Evolutionary conservation across 2,113 vertebrate species (phyloP), one percentile per base, ranked within the genome.

Genomic region (Protomyctophum bolini): DNA sequence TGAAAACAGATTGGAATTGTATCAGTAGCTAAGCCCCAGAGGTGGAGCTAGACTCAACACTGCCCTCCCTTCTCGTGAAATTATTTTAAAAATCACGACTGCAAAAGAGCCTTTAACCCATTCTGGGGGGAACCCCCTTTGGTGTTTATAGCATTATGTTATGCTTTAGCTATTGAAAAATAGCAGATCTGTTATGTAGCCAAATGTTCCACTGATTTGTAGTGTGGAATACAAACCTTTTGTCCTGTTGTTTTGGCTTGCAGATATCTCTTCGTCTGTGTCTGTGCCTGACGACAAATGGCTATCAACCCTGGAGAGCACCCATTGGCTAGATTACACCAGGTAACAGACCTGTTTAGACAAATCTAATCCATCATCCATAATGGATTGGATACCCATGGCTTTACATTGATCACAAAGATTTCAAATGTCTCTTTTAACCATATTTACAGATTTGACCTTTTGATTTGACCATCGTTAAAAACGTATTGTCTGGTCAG

Each of bases 291-390:
- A 98, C 58, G 96, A 98, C 72, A 98, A 96, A 72, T 99, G 97
- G 97, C 91, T 98, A 10, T 98, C 96, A 0, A 93, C 93, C 0
- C 89, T 99, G 89, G 97, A 98, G 79, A 93, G 91, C 47, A 97
- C 95, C 0, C 95, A 77, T 58, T 99, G 97, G 97, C 77, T 98
- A 54, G 96, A 99, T 63, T 94, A 96, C 0, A 90, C 91, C 58
- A 94, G 96, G 97, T 98, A 93, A 79, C 46, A 0, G 9, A 50
- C 67, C 41, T 4, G 51, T 57, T 51, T 46, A 41, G 12, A 51
- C 41, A 2, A 46, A 63, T 21, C 52, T 8, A 6, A 28, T 46
- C 7, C 6, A 41, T 58, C 14, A 65, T 52, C 29, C 46, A 10
- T 62, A 57, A 46, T 21, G 41, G 41, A 49, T 41, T 41, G 33